Evolutionary conservation across 2,113 vertebrate genomes (phyloP), one percentile per base, ranked within the genome.

Genomic region (Sitta europaea): DNA sequence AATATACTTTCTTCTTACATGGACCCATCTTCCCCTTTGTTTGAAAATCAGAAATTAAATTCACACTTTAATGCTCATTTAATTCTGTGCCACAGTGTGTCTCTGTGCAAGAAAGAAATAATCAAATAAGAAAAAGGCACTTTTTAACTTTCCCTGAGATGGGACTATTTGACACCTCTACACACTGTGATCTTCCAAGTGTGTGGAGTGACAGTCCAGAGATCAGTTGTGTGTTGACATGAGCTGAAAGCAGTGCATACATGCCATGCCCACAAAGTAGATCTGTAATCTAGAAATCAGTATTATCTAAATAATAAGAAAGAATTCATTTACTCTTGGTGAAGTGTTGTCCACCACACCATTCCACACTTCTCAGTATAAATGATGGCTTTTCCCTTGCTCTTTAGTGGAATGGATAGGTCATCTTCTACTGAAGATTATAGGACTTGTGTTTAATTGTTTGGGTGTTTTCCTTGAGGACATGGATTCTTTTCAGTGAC

Each of bases 11-110:
- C 23, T 72, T 82, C 53, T 94, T 67, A n/a, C n/a, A 53, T 7
- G 35, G 28, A 67, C n/a, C 38, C 1, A 3, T 91, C 78, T 58
- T 87, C 58, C 42, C 91, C 65, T 84, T 67, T 92, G 81, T 78
- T 70, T 88, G 87, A 76, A 58, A 84, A 81, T 59, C 78, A 90
- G 78, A 96, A 97, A 92, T 92, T 96, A 95, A 95, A 96, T 97
- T 96, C 87, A 94, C 85, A 93, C 94, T 94, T 97, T 93, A 95
- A 88, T 75, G 91, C 65, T 84, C 74, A 74, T 79, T 96, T 94
- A 86, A 25, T 84, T 87, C 28, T 36, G 68, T 94, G 63, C 36
- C 68, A 42, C 65, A 59, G 24, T 74, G 22, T 70, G 65, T 78
- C 25, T 92, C 68, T 76, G 38, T 55, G 20, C n/a, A 81, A 84